Base-by-base conservation (phyloP, 2,888 invertebrate species). In the Drosophila histrio region DNA sequence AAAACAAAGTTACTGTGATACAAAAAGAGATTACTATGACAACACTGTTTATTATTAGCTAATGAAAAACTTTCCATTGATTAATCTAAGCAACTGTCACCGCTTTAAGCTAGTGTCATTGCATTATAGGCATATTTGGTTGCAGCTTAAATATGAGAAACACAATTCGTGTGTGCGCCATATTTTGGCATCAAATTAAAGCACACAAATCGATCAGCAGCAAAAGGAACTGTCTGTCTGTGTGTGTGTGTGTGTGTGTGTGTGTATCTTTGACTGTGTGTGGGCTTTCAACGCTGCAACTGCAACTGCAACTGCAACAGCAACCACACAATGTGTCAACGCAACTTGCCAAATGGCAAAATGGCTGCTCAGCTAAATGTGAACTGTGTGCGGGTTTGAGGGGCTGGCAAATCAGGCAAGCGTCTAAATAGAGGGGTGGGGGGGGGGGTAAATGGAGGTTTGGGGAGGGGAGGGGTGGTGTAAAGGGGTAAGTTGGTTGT, bases 161-260 rank as follows among this genome's bases (percentile, higher is more conserved):
- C 46, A 56, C 57, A 71, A 56, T 41, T 73, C 72, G 64, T 72
- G 71, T 72, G 53, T 57, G 61, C 49, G 72, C 73, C 74, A 59
- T 52, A 72, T 71, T 77, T 77, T 72, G 66, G 57, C 77, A 72
- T 59, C 80, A 81, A 81, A 84, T 81, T 87, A 81, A 80, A 65
- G 71, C 63, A 53, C 82, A 85, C 79, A 87, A 73, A 82, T 85
- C 87, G 87, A 82, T 87, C 86, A 87, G 64, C 38, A 19, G 34
- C 39, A 44, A 53, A 54, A 65, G 50, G 57, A 61, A 50, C 28
- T 1, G 15, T 21, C 38, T 30, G 38, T 22, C 19, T 34, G 36
- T 36, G 41, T 41, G 49, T 59, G 43, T 38, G 26, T 28, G 36
- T 30, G 41, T 43, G 39, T 66, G 41, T 46, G 38, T 43, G 36